phyloP scores from a whole-genome alignment of 35 echinoderm and acorn worm species.

The Holothuria glaberrima region DNA sequence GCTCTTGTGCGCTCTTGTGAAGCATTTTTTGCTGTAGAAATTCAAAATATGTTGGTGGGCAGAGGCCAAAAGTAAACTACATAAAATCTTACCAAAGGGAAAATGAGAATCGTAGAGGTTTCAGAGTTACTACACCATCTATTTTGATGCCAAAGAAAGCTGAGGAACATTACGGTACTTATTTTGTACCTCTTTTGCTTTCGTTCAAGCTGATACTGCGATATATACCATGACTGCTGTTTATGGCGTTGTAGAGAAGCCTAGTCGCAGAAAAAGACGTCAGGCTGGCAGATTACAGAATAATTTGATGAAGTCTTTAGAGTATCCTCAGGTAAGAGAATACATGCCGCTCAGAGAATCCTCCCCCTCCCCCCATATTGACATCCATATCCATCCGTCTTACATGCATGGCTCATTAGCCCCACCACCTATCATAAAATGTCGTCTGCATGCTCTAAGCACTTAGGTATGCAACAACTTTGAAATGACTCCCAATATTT shows the following conservation, averaged over 20 bases:
- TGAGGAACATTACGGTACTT: not conserved
- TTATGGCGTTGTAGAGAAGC: slow-evolving; percentile 35
- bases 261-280: slow-evolving; percentile 12
- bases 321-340: slow-evolving; percentile 54
- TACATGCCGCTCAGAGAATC: too few species aligned
- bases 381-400: too few species aligned
- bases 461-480: too few species aligned
- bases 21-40: too few species aligned
- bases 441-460: too few species aligned
- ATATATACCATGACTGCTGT: slow-evolving; percentile 60
- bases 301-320: slow-evolving; percentile 43
- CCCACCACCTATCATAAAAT: too few species aligned
- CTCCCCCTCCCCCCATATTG: too few species aligned
- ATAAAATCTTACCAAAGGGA: not conserved
- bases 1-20: not conserved
- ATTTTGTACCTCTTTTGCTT: not conserved
- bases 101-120: not conserved
- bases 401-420: too few species aligned
- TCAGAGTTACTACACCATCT: not conserved
- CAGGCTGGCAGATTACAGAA: slow-evolving; percentile 4
- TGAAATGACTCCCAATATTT: too few species aligned
- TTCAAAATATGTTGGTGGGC: too few species aligned
- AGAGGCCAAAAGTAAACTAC: too few species aligned
- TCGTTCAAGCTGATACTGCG: slow-evolving; percentile 24
- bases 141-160: not conserved